A percentile compares a stretch with the other conserved stretches of the same genome.
These are phyloP conservation scores for Tenthredo livida DNA, from an alignment of 2,888 invertebrate genomes.

Conservation along the genomic window DNA sequence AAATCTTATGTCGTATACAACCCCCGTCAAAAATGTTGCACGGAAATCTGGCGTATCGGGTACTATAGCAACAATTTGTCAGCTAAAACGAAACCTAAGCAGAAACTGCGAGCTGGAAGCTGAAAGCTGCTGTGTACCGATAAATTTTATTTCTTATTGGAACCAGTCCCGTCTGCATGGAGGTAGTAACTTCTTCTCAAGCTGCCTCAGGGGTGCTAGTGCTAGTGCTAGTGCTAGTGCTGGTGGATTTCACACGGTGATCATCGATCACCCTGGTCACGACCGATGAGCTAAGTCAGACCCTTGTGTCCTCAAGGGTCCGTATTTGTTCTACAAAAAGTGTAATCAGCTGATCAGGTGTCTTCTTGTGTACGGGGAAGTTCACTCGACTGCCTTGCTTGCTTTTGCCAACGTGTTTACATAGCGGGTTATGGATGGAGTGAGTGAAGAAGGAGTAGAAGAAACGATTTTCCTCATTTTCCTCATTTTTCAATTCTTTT, in stretches of 20 bases:
- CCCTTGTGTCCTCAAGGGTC: neutral
- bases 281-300: slow-evolving; percentile 22
- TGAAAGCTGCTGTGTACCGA: neutral
- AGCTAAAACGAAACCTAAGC: neutral
- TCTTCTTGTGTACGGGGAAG: neutral
- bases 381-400: slow-evolving; percentile 12
- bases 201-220: neutral
- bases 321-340: slow-evolving; percentile 5
- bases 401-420: neutral
- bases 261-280: slow-evolving; percentile 36
- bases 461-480: neutral
- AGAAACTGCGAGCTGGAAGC: neutral
- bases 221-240: no score
- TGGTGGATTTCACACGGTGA: neutral
- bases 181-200: slow-evolving; percentile 7
- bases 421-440: neutral
- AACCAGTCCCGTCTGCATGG: neutral
- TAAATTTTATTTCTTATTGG: slow-evolving; percentile 14
- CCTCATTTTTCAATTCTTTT: neutral
- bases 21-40: neutral
- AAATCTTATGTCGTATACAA: neutral
- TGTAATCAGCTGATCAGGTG: slow-evolving; percentile 5
- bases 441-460: neutral
- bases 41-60: neutral
- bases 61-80: neutral